Base-by-base conservation (phyloP, 2,113 vertebrate species). In the Podocnemis expansa region DNA sequence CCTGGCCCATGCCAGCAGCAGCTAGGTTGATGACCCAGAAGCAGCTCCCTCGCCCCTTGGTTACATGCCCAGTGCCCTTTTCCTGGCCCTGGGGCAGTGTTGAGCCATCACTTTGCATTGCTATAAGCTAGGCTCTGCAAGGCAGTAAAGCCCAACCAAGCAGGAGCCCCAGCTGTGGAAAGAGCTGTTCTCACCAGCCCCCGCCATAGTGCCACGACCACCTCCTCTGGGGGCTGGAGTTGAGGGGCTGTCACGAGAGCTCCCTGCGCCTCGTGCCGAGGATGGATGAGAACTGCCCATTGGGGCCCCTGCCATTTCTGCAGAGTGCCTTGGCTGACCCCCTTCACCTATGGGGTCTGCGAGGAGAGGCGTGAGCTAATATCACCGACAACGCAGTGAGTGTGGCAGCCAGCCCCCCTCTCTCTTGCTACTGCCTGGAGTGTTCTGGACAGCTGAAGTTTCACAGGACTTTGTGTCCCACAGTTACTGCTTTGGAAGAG, bases 201-300 rank as follows among this genome's bases (percentile, higher is more conserved):
- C 43, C 49, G 22, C 24, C 16, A 2, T 5, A 0, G 0, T 47
- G 22, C 24, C 16, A 2, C 4, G 0, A 0, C 25, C 5, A 25
- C 56, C 56, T 29, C 43, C 10, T 21, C 5, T 14, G 27, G 4
- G 1, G 8, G 19, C 56, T 10, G 27, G 25, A 24, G 56, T 27
- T 58, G 56, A 31, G 56, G 56, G 49, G 49, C 49, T 51, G 7
- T 49, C 49, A 10, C 49, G 10, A 12, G 49, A 51, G 49, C 49
- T 51, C 49, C 47, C 49, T 51, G 49, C 49, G 10, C 10, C 49
- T 51, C 10, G 11, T 51, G 49, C 49, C 49, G 11, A 51, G 51
- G 51, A 52, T 4, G 78, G 84, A 84, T 70, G 79, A 34, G 27
- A 41, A 0, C 41, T 24, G 56, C 41, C 80, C 51, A 14, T 13